Percentiles rank a stretch among this genome's conserved stretches.
phyloP scores from a whole-genome alignment of 2,113 vertebrate genomes.

The Percina caprodes region DNA sequence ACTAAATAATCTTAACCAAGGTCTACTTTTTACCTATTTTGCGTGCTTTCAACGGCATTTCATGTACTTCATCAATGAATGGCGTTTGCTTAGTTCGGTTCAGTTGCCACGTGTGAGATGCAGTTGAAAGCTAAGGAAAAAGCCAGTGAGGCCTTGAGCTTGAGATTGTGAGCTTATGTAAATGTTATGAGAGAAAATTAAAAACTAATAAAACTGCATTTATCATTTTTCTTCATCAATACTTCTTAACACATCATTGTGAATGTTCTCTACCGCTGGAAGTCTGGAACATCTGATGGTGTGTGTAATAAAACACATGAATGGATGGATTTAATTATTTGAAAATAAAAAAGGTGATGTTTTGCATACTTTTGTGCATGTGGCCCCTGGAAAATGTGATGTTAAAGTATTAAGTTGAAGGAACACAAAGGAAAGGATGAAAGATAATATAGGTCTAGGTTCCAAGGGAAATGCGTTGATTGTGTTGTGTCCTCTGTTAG shows the following conservation, averaged over 20 bases:
- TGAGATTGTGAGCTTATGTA: neutral
- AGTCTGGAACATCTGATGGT: neutral
- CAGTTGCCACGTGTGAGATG: neutral
- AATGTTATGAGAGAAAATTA: neutral
- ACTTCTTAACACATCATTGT: neutral
- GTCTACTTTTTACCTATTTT: neutral
- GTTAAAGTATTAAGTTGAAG: conserved; percentile 1
- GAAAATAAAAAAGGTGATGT: neutral
- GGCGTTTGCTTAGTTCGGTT: neutral
- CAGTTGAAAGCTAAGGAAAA: conserved; percentile 1
- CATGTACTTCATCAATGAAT: neutral
- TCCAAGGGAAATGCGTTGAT: conserved; percentile 15
- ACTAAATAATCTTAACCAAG: neutral
- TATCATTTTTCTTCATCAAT: neutral
- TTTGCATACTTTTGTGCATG: conserved; percentile 18
- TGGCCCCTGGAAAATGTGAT: conserved; percentile 26
- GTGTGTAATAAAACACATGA: neutral
- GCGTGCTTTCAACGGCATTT: neutral
- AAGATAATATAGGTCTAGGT: conserved; percentile 12
- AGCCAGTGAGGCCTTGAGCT: neutral
- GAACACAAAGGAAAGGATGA: conserved; percentile 35
- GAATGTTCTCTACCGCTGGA: neutral
- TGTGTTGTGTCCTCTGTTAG: neutral
- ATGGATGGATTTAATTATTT: neutral
- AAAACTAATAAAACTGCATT: neutral